Percentiles rank a stretch among this genome's conserved stretches.
These are phyloP conservation scores for Drymonia ruficornis DNA, from an alignment of 2,888 invertebrate genomes.

Conservation along the genomic window DNA sequence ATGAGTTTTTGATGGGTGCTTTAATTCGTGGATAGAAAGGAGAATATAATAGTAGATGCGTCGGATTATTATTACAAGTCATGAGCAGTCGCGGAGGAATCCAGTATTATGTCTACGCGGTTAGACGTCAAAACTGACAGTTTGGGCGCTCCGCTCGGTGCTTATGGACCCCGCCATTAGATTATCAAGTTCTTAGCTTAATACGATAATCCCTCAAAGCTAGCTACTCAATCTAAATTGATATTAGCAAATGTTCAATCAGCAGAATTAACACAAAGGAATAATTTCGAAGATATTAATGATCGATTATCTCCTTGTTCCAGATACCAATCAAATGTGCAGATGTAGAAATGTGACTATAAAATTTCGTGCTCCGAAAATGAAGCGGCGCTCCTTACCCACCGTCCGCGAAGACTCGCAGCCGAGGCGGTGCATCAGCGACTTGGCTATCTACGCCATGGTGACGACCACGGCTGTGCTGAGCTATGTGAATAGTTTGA, in stretches of 20 bases:
- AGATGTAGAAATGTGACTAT: conserved; percentile 74
- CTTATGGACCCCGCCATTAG: too few relatives aligned
- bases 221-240: too few relatives aligned
- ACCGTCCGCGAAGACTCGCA: conserved; percentile 69
- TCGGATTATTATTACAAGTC: not conserved
- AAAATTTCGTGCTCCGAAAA: conserved; percentile 62
- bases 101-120: too few relatives aligned
- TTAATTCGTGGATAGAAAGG: not conserved
- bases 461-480: conserved; percentile 88
- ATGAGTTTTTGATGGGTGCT: not conserved
- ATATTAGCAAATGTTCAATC: too few relatives aligned
- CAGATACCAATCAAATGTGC: conserved; percentile 73
- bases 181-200: too few relatives aligned
- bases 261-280: too few relatives aligned
- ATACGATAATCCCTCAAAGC: too few relatives aligned
- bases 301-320: conserved; percentile 46
- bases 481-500: conserved; percentile 90
- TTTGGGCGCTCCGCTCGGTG: too few relatives aligned
- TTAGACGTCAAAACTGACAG: too few relatives aligned
- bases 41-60: not conserved
- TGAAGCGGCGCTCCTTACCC: conserved; percentile 77
- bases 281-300: not conserved
- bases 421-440: conserved; percentile 56
- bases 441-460: conserved; percentile 86
- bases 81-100: too few relatives aligned